Base-by-base conservation (phyloP, 2,888 invertebrate genomes). In the Diarsia rubi region DNA sequence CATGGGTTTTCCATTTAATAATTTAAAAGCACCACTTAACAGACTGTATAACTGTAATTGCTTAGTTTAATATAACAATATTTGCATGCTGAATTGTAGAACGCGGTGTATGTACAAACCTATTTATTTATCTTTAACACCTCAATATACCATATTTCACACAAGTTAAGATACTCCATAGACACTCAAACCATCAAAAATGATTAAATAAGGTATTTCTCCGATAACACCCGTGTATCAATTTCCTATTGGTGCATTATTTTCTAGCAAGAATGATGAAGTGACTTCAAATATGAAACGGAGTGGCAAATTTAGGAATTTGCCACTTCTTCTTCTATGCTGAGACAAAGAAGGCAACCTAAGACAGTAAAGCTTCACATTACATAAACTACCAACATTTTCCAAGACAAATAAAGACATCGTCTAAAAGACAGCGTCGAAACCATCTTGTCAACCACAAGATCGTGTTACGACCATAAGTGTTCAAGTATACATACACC, bases 381-480 rank as follows among this genome's bases (percentile, higher is more conserved):
- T n/a, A 27, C 27, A 62, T 62, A 42, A 71, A 71, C 42, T n/a
- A 42, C 14, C 4, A 24, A 70, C 42, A 71, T 70, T 76, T 70
- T 54, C 21, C n/a, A 71, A 63, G 62, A 47, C 79, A n/a, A 73
- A 80, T 77, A 31, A 80, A 64, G 47, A 31, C 8, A 9, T 42
- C 45, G 37, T 24, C 47, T 24, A 42, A 21, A 79, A 75, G 76
- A 75, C 65, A 74, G 66, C 52, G 47, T 49, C 8, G 27, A 24
- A 65, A 65, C 59, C 44, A n/a, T n/a, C 64, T 71, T 11, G 21
- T 31, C 37, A 59, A 75, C 75, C 82, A 75, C 74, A 72, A 66
- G 66, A 74, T 77, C 45, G 62, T 59, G 31, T 69, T 54, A 64
- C 60, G 47, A 64, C 68, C 60, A 69, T 71, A 72, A 69, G 72